Evolutionary conservation across 1,140 invertebrate species (phyloP), one percentile per base, ranked within the genome.

Genomic region (Danaus plexippus): DNA sequence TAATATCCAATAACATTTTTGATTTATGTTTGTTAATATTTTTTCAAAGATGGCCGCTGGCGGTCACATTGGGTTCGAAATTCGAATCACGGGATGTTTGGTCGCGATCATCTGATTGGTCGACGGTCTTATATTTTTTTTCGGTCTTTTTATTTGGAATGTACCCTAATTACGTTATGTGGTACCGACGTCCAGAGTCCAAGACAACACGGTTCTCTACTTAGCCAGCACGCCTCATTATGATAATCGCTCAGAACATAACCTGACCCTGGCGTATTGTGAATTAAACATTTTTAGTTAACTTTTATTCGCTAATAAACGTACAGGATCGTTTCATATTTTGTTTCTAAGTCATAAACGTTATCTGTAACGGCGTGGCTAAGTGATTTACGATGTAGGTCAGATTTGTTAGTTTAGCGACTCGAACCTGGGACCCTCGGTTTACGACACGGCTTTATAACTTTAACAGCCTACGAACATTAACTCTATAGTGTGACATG

Each of bases 331-430:
- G 70, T 77, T 80, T 81, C 61, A 81, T 83, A 85, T 84, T 84
- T 83, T 72, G 73, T 77, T 81, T 65, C 59, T 75, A 75, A 74
- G 67, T 77, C 77, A 70, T 84, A 83, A 82, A 75, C 59, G 73
- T 83, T 86, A 83, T 83, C 79, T 79, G 71, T 71, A 77, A 80
- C 73, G 77, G 67, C 75, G 81, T 79, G 83, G 71, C 75, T 86
- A 86, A 86, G 75, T 86, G 83, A 86, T 86, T 86, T 86, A 86
- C 73, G 83, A 82, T 69, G 64, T 75, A 73, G 82, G 79, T 85
- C 79, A 84, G 80, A 85, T 85, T 85, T 85, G 83, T 86, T 84
- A 74, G 83, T 86, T 84, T 83, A 80, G 72, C 68, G 67, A 65
- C 66, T 77, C 76, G 74, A 86, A 82, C 82, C 71, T 61, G 70